Conservation (phyloP, 2,888 invertebrate genomes). For the Arctia plantaginis region DNA sequence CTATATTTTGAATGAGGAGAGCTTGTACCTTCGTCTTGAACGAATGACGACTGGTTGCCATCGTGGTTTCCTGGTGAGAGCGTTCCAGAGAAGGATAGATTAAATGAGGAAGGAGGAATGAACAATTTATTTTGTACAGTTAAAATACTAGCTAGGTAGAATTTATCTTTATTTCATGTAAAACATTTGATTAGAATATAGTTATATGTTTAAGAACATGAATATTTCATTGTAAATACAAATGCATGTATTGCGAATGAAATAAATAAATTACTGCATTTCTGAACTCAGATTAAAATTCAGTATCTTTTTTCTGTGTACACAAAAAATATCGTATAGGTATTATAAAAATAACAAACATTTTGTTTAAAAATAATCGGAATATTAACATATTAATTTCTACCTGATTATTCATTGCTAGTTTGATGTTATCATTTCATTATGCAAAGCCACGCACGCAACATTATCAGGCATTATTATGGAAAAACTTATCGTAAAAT, state of each 20-base stretch:
- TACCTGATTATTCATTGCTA: not conserved
- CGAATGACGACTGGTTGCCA: no score
- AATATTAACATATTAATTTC: not conserved
- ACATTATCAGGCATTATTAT: not conserved
- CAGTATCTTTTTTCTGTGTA: not conserved
- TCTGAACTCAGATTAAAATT: not conserved
- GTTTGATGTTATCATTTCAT: not conserved
- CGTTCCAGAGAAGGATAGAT: no score
- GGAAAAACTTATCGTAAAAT: constrained; percentile 30
- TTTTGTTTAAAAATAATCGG: not conserved
- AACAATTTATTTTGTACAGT: no score
- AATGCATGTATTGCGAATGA: not conserved
- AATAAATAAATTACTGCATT: not conserved
- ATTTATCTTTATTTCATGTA: no score
- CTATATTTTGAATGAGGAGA: no score
- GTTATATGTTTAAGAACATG: no score
- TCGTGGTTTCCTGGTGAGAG: no score
- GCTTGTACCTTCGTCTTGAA: no score
- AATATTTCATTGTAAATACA: no score
- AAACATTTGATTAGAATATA: no score
- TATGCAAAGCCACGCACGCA: not conserved
- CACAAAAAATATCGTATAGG: not conserved
- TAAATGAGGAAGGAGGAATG: no score
- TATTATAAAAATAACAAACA: not conserved
- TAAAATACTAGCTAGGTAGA: no score